These are phyloP conservation scores for Phrynocephalus guinanensis DNA, from an alignment of 2,797 vertebrate genomes.

Conservation along the genomic window DNA sequence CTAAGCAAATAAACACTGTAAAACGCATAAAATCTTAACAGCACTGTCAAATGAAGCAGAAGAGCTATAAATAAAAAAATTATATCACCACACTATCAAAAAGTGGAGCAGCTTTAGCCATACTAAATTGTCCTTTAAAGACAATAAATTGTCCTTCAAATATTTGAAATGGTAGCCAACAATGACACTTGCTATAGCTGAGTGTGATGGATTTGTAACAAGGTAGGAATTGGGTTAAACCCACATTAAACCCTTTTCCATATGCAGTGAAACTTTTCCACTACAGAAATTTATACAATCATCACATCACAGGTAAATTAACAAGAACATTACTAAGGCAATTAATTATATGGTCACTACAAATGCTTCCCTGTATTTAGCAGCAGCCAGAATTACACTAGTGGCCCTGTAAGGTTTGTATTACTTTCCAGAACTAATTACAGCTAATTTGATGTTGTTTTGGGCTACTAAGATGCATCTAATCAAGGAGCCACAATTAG, in stretches of 20 bases:
- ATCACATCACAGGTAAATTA: neutral
- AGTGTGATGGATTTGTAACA: neutral
- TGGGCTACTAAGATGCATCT: too few relatives aligned
- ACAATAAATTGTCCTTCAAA: neutral
- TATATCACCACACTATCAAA: neutral
- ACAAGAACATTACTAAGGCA: neutral
- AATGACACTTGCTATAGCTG: neutral
- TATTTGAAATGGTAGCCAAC: neutral
- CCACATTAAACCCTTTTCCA: neutral
- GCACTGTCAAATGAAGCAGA: neutral
- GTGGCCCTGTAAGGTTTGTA: too few relatives aligned
- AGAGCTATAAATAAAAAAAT: neutral
- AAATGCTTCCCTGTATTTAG: neutral
- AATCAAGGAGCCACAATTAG: too few relatives aligned
- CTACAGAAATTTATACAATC: neutral
- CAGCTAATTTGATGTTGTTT: too few relatives aligned
- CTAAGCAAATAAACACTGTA: neutral
- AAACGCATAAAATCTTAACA: neutral
- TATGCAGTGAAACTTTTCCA: neutral
- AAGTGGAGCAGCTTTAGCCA: neutral
- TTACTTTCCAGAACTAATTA: too few relatives aligned
- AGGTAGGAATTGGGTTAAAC: neutral
- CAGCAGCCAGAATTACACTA: too few relatives aligned
- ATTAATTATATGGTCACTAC: neutral
- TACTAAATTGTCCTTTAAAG: neutral